phyloP scores from a whole-genome alignment of 2,888 invertebrate species.

The Amphipyra tragopoginis region DNA sequence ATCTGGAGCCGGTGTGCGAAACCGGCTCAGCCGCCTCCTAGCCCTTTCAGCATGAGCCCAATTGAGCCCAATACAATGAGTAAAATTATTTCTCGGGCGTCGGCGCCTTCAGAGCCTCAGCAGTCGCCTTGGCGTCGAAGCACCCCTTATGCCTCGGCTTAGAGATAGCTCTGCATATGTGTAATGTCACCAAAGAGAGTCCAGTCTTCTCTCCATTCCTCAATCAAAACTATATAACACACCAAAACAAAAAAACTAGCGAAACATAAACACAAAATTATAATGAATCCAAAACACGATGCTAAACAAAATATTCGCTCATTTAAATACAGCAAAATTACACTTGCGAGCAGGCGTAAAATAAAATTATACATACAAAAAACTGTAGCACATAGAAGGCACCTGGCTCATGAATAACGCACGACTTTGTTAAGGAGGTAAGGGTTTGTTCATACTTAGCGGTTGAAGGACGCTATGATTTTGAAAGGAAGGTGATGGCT shows the following conservation, averaged over 20 bases:
- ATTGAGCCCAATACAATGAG: no score
- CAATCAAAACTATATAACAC: neutral
- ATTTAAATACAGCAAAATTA: slow-evolving; percentile 57
- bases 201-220: no score
- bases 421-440: slow-evolving; percentile 59
- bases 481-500: neutral
- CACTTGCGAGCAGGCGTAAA: slow-evolving; percentile 49
- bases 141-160: no score
- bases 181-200: no score
- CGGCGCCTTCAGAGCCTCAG: no score
- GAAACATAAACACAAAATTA: slow-evolving; percentile 17
- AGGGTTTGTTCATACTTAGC: slow-evolving; percentile 46
- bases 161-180: no score
- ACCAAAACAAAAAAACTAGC: slow-evolving; percentile 17
- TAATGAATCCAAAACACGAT: slow-evolving; percentile 37
- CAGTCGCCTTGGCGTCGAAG: no score
- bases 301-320: slow-evolving; percentile 48
- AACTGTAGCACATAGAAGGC: slow-evolving; percentile 63
- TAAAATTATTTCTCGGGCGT: no score
- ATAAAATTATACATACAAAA: slow-evolving; percentile 60
- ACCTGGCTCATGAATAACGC: slow-evolving; percentile 67
- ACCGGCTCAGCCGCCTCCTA: no score
- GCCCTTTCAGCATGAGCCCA: no score
- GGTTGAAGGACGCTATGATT: slow-evolving; percentile 10
- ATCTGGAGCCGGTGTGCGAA: no score